Percentiles rank a stretch among this genome's conserved stretches.
Evolutionary conservation across 2,797 vertebrate species (phyloP).

Genomic region (Pteropus rufus): DNA sequence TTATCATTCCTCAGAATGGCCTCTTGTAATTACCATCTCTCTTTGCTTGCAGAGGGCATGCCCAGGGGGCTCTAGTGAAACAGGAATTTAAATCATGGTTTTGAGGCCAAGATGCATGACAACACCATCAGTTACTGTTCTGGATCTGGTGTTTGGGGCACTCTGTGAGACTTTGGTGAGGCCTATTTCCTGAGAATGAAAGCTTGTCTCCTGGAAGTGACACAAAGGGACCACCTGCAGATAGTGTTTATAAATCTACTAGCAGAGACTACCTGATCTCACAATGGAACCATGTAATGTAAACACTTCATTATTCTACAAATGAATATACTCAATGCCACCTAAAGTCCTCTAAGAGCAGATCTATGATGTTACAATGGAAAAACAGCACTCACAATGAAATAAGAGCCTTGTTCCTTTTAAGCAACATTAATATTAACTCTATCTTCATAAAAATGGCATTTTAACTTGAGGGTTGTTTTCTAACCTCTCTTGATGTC

Average conservation of each 20-base stretch:
- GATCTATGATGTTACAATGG: conserved; percentile 63
- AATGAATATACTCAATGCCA: conserved; percentile 75
- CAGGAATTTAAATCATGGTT: conserved; percentile 73
- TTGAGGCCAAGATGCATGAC: conserved; percentile 83
- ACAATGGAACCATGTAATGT: conserved; percentile 78
- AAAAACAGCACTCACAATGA: conserved; percentile 65
- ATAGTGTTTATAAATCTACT: conserved; percentile 87
- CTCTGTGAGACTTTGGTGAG: conserved; percentile 66
- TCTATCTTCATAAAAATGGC: conserved; percentile 30
- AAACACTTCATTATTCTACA: conserved; percentile 82
- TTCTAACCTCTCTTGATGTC: neutral
- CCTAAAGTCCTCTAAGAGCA: conserved; percentile 72
- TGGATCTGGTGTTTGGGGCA: conserved; percentile 73
- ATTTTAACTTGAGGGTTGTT: conserved; percentile 12
- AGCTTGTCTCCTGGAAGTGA: conserved; percentile 78
- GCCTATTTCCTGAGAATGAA: conserved; percentile 81
- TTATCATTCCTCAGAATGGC: neutral
- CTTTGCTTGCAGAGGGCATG: neutral
- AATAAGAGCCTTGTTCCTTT: conserved; percentile 37
- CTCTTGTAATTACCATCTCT: neutral
- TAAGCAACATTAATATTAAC: conserved; percentile 47
- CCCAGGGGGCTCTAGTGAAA: conserved; percentile 60
- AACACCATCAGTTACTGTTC: conserved; percentile 79
- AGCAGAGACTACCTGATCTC: conserved; percentile 77
- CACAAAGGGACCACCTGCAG: conserved; percentile 88